Conservation (phyloP, 2,113 vertebrate species). For the Phaethon lepturus region DNA sequence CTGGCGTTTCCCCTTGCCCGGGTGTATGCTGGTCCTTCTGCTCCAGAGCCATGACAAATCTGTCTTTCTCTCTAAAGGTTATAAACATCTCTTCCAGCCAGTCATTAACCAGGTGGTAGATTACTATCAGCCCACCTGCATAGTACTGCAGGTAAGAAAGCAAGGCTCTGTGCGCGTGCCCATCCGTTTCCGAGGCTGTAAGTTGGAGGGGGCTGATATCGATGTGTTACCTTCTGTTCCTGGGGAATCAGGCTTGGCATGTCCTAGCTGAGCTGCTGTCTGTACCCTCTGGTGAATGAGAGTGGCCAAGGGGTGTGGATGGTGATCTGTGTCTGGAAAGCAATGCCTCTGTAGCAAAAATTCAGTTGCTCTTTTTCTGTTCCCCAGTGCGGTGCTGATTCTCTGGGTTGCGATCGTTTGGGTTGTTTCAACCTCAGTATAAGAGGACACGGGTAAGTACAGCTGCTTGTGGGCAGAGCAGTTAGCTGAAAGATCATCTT, state of each 20-base stretch:
- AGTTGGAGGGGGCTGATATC: too few species aligned
- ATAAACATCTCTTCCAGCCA: constrained; percentile 96
- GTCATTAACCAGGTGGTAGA: constrained; percentile 99
- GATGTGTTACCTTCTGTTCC: not conserved
- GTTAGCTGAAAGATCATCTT: too few species aligned
- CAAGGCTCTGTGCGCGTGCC: fast-evolving
- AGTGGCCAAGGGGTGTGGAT: not conserved
- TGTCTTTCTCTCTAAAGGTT: constrained; percentile 81
- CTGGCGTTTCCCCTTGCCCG: not conserved
- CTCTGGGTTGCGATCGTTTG: constrained; percentile 93
- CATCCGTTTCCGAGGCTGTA: not conserved
- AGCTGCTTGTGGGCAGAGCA: not conserved
- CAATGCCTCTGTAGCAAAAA: not conserved
- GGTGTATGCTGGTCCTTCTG: constrained; percentile 13
- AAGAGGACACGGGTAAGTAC: constrained; percentile 93
- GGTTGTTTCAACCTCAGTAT: constrained; percentile 99
- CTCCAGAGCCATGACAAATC: constrained; percentile 36
- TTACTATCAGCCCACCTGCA: constrained; percentile 98
- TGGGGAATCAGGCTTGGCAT: not conserved
- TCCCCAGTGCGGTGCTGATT: constrained; percentile 94
- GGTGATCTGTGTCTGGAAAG: not conserved
- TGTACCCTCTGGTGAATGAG: not conserved
- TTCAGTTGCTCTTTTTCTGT: not conserved
- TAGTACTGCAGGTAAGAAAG: constrained; percentile 91
- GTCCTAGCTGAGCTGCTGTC: not conserved